Evolutionary conservation across 2,888 invertebrate genomes (phyloP), one percentile per base, ranked within the genome.

Genomic region (Aproaerema taeniolella): DNA sequence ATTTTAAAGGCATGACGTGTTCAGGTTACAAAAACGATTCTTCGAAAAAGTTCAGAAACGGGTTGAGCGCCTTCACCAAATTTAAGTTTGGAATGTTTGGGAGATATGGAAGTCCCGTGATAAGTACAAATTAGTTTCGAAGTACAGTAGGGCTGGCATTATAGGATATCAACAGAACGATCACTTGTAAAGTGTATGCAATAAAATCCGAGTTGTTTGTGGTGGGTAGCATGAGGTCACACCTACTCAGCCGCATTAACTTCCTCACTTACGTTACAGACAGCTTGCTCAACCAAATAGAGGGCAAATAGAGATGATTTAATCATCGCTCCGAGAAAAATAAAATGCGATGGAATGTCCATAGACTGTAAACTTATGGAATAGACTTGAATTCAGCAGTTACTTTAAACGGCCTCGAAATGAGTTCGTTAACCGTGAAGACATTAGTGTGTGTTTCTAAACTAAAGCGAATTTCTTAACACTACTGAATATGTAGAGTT

Each of bases 161-260:
- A 8, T 2, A 31, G 11, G 33, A 20, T 33, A 33, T 25, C 24
- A 25, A 13, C 17, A 12, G 9, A 29, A 32, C 32, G 20, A 32
- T 32, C 32, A 12, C 11, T 2, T 31, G 5, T 31, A 17, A 30
- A 10, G 33, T 25, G 25, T 13, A 25, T 29, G 32, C 32, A 20
- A 16, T 15, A 20, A 16, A 32, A 20, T 11, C n/a, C 2, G 20
- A 35, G 30, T 20, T 25, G 20, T 20, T 28, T 14, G 10, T 30
- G 26, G 20, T 40, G 39, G 40, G 45, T 45, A n/a, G 53, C 8
- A 4, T 47, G 49, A 66, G 58, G 54, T 61, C 55, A 50, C 61
- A 52, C 49, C 53, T 51, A 64, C 60, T 67, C 60, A 45, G 54
- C 53, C 58, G 52, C 42, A 44, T 45, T 52, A 17, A 55, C 50